Conservation (phyloP, 2,113 vertebrate species). For the Dicentrarchus labrax region DNA sequence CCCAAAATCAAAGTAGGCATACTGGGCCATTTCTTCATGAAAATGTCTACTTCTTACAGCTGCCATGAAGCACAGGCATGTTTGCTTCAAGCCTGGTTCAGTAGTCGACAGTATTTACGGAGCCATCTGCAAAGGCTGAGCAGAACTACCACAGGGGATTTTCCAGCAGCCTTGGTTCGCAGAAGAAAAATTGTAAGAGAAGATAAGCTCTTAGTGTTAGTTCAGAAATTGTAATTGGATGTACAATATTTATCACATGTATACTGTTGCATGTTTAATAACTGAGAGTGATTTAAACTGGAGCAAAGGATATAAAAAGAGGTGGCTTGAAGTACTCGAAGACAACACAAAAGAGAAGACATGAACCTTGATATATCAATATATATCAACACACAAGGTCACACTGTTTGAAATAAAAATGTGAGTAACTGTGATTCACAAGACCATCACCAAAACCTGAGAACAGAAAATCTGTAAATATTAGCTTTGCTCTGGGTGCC, state of each 20-base stretch:
- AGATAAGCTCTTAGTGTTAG: too few species aligned
- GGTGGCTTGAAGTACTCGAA: too few species aligned
- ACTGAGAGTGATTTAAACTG: too few species aligned
- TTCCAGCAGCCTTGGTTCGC: constrained; percentile 10
- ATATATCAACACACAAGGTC: too few species aligned
- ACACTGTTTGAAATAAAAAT: background rate
- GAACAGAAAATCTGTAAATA: background rate
- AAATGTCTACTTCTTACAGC: background rate
- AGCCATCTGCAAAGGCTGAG: constrained; percentile 32
- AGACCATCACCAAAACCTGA: background rate
- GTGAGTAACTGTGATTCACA: background rate
- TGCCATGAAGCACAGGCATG: background rate
- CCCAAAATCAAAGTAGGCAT: background rate
- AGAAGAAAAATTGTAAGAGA: too few species aligned
- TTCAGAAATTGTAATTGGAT: too few species aligned
- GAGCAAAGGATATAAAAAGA: too few species aligned
- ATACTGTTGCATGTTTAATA: background rate
- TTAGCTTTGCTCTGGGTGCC: background rate
- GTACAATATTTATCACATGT: background rate
- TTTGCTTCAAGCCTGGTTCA: constrained; percentile 16
- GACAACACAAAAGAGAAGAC: too few species aligned
- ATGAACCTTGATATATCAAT: background rate
- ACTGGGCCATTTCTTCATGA: background rate
- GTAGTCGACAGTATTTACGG: background rate
- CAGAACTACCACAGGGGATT: background rate